Percentiles rank a stretch among this genome's conserved stretches.
Evolutionary conservation across 2,113 vertebrate genomes (phyloP).

Genomic region (Triplophysa siluroides): DNA sequence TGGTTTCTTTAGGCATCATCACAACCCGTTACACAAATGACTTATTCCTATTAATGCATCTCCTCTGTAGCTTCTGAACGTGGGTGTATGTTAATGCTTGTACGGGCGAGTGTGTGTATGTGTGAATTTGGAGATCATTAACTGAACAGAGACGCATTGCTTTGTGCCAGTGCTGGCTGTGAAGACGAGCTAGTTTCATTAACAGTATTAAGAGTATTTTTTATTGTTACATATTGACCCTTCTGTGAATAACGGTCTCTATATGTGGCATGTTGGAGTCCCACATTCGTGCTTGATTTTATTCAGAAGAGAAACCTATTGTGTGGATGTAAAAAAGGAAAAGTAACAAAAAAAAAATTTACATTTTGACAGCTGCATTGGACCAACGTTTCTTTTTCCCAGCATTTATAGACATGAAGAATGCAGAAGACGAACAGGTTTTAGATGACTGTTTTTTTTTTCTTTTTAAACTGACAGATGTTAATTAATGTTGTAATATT

Average conservation of each 20-base stretch:
- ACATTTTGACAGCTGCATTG: constrained; percentile 74
- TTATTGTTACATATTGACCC: constrained; percentile 89
- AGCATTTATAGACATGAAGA: constrained; percentile 80
- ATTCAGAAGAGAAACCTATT: constrained; percentile 59
- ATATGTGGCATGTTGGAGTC: constrained; percentile 88
- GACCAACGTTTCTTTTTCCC: constrained; percentile 82
- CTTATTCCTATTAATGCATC: constrained; percentile 64
- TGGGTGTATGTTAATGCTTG: background rate
- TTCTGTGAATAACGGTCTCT: constrained; percentile 86
- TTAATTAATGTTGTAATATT: constrained; percentile 91
- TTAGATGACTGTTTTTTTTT: constrained; percentile 79
- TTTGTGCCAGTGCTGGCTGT: constrained; percentile 68
- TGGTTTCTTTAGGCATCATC: constrained; percentile 83
- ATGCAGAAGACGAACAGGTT: constrained; percentile 73
- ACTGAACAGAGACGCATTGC: constrained; percentile 85
- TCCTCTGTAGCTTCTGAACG: constrained; percentile 74
- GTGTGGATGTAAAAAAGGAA: constrained; percentile 54
- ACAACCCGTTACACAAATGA: constrained; percentile 77
- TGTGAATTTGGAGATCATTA: constrained; percentile 59
- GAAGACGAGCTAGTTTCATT: constrained; percentile 87
- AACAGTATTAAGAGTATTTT: constrained; percentile 94
- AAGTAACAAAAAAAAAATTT: constrained; percentile 49
- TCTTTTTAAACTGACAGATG: constrained; percentile 85
- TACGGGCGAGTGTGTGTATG: constrained; percentile 30
- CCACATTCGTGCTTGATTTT: constrained; percentile 76